Percentiles rank a stretch among this genome's conserved stretches.
Evolutionary conservation across 1,140 invertebrate species (phyloP).

Genomic region (Proctacanthus coquilletti): DNA sequence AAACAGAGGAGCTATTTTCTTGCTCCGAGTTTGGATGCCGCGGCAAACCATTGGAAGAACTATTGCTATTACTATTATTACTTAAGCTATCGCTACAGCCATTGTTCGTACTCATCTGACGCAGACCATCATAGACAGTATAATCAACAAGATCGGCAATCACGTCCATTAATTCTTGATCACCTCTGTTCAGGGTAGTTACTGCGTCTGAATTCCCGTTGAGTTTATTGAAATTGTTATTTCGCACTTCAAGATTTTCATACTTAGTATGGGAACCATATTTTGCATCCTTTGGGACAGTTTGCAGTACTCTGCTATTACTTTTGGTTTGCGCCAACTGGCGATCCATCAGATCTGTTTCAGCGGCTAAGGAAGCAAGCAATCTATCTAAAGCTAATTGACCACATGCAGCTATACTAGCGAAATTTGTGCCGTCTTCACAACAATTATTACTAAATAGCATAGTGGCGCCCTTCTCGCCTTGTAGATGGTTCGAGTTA

Average conservation of each 20-base stretch:
- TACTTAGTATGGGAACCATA: neutral
- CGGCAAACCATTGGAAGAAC: too few species aligned
- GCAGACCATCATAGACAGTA: neutral
- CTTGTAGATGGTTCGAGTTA: neutral
- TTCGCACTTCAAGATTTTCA: neutral
- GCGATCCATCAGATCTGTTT: slow-evolving; percentile 5
- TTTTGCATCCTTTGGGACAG: too few species aligned
- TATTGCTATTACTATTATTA: neutral
- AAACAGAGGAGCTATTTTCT: too few species aligned
- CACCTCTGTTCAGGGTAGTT: neutral
- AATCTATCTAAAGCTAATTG: slow-evolving; percentile 4
- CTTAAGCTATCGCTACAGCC: too few species aligned
- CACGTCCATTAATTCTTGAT: slow-evolving; percentile 2
- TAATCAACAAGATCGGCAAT: slow-evolving; percentile 4
- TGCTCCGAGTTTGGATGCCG: too few species aligned
- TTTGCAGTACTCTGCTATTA: neutral
- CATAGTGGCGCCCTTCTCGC: neutral
- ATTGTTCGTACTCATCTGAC: neutral
- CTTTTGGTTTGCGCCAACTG: slow-evolving; percentile 2
- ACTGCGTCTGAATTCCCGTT: neutral
- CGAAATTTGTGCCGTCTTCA: slow-evolving; percentile 1
- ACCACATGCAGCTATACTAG: neutral
- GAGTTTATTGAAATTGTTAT: neutral
- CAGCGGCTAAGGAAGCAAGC: slow-evolving; percentile 1
- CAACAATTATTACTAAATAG: neutral